Evolutionary conservation across 2,888 invertebrate genomes (phyloP).

Genomic region (Mesochorus sp.): DNA sequence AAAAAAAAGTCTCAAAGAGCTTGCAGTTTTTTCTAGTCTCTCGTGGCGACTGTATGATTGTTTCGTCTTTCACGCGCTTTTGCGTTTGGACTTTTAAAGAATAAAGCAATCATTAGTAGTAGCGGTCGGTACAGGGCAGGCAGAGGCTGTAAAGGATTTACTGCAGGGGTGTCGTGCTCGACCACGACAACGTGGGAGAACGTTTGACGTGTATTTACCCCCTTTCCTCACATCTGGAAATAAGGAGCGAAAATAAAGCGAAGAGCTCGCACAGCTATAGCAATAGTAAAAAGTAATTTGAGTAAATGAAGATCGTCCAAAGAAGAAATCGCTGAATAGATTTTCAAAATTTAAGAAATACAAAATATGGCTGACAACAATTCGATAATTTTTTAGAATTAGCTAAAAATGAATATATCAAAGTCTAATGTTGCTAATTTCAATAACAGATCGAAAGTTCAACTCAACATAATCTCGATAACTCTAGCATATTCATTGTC

Average conservation of each 20-base stretch:
- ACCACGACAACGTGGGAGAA: conserved; percentile 39
- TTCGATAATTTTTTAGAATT: no score
- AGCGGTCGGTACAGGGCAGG: conserved; percentile 25
- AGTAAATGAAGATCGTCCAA: not conserved
- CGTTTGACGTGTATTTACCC: conserved; percentile 55
- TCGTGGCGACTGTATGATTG: conserved; percentile 18
- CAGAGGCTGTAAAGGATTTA: conserved; percentile 25
- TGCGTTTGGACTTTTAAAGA: conserved; percentile 55
- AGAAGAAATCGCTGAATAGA: not conserved
- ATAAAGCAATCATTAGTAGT: conserved; percentile 49
- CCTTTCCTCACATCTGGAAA: conserved; percentile 38
- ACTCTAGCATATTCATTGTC: no score
- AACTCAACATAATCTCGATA: no score
- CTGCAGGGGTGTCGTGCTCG: conserved; percentile 29
- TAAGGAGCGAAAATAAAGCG: conserved; percentile 35
- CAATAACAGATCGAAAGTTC: no score
- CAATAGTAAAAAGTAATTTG: not conserved
- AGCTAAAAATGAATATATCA: no score
- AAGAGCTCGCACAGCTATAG: conserved; percentile 24
- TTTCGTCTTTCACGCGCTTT: conserved; percentile 57
- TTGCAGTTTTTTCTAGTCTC: conserved; percentile 25
- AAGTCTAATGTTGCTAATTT: no score
- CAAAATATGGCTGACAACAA: no score
- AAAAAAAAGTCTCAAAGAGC: conserved; percentile 27
- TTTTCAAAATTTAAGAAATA: not conserved